Evolutionary conservation across 2,113 vertebrate species (phyloP).

Genomic region (Andinoacara biseriatus): DNA sequence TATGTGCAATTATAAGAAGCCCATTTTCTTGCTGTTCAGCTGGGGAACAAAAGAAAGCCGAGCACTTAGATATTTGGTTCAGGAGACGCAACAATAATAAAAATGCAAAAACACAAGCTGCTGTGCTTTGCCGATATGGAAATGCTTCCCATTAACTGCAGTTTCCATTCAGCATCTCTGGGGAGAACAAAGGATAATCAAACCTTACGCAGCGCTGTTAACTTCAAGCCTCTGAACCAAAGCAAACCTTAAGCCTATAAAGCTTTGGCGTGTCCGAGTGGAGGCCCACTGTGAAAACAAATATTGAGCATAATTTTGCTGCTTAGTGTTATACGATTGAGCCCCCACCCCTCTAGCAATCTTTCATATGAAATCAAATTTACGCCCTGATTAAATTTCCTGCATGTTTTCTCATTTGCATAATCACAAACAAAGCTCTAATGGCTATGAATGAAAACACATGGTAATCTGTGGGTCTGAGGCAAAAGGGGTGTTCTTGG

Average conservation of each 20-base stretch:
- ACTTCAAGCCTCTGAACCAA: constrained; percentile 49
- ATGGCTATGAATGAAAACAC: constrained; percentile 75
- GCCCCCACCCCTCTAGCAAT: constrained; percentile 61
- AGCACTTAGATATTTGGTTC: constrained; percentile 63
- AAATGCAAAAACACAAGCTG: constrained; percentile 69
- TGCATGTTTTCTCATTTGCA: constrained; percentile 76
- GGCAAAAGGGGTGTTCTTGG: not conserved
- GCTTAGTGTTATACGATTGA: constrained; percentile 57
- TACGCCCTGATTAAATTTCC: constrained; percentile 79
- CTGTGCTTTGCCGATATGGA: constrained; percentile 70
- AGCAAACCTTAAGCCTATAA: constrained; percentile 58
- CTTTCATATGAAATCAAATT: constrained; percentile 78
- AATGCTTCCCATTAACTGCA: constrained; percentile 66
- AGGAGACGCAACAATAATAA: constrained; percentile 58
- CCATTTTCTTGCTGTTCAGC: constrained; percentile 63
- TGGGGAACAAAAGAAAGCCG: constrained; percentile 66
- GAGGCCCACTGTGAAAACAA: constrained; percentile 59
- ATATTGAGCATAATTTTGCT: constrained; percentile 65
- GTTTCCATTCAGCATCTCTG: constrained; percentile 65
- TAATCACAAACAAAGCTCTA: constrained; percentile 76
- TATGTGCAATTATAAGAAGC: constrained; percentile 69
- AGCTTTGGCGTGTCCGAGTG: constrained; percentile 52
- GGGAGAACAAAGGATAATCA: constrained; percentile 71
- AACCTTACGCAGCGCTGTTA: constrained; percentile 43
- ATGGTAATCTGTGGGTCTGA: constrained; percentile 55